These are phyloP conservation scores for Pseudocheirus occidentalis DNA, from an alignment of 2,797 vertebrate species.

Conservation along the genomic window DNA sequence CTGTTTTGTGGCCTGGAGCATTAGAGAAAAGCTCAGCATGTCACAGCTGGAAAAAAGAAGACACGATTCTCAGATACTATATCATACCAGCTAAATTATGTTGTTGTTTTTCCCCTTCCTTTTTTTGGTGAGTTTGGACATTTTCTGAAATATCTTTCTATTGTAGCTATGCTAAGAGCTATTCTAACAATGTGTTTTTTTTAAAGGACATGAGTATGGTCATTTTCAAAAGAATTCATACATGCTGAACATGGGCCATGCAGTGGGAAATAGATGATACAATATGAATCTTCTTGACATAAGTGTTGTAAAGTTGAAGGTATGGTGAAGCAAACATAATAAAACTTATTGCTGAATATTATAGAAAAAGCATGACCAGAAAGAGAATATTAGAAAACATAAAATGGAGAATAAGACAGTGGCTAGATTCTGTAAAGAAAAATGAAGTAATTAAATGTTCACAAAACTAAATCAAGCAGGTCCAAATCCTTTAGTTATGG, in stretches of 20 bases:
- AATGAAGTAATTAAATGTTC: neutral
- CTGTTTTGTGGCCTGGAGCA: neutral
- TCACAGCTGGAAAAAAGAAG: neutral
- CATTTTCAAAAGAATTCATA: conserved; percentile 7
- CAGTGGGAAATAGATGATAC: conserved; percentile 11
- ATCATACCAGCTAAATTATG: neutral
- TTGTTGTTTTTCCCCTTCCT: neutral
- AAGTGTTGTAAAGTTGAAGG: conserved; percentile 14
- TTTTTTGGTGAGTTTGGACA: neutral
- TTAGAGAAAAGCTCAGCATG: neutral
- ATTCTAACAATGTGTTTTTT: conserved; percentile 3
- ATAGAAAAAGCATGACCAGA: neutral
- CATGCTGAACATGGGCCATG: neutral
- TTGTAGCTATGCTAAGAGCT: neutral
- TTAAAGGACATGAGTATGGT: neutral
- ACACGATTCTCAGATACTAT: neutral
- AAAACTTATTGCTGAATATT: neutral
- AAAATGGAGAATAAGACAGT: neutral
- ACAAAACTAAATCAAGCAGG: neutral
- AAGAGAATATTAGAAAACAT: neutral
- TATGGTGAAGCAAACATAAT: conserved; percentile 12
- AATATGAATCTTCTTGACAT: conserved; percentile 13
- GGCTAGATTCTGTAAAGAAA: neutral
- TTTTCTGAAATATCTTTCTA: conserved; percentile 7
- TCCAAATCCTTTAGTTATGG: neutral